phyloP scores from a whole-genome alignment of 1,140 invertebrate genomes.

The Rhizoglyphus robini region DNA sequence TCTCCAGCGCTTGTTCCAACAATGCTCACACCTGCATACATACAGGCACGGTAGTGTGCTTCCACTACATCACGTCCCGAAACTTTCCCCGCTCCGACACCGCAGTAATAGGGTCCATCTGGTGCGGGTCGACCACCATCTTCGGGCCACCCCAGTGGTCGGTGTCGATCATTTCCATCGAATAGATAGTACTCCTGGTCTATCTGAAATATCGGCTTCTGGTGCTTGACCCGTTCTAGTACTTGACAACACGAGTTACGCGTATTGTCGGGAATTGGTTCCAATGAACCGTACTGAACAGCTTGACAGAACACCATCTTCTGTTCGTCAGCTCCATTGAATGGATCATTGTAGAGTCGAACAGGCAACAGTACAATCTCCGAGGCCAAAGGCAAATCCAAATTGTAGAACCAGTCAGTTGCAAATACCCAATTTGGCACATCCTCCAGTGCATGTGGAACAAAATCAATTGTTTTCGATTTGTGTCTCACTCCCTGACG shows the following conservation, averaged over 20 bases:
- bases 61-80: conserved; percentile 86
- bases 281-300: conserved; percentile 41
- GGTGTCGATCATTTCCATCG: conserved; percentile 40
- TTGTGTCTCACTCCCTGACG: conserved; percentile 79
- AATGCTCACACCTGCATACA: conserved; percentile 79
- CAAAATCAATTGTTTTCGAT: conserved; percentile 50
- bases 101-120: conserved; percentile 88
- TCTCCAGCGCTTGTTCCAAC: conserved; percentile 84
- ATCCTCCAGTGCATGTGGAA: conserved; percentile 39
- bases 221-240: conserved; percentile 38
- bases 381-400: conserved; percentile 35
- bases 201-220: conserved; percentile 84
- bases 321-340: conserved; percentile 66
- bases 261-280: conserved; percentile 44
- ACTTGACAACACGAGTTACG: conserved; percentile 22
- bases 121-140: conserved; percentile 80
- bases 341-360: conserved; percentile 80
- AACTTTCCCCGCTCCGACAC: conserved; percentile 82
- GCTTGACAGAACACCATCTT: conserved; percentile 76
- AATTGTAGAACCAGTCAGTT: conserved; percentile 31
- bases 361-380: conserved; percentile 78
- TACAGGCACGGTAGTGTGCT: conserved; percentile 62
- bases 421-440: conserved; percentile 90
- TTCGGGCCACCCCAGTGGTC: conserved; percentile 91
- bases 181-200: conserved; percentile 85